Conservation (phyloP, 2,113 vertebrate genomes). For the Hippocampus comes region DNA sequence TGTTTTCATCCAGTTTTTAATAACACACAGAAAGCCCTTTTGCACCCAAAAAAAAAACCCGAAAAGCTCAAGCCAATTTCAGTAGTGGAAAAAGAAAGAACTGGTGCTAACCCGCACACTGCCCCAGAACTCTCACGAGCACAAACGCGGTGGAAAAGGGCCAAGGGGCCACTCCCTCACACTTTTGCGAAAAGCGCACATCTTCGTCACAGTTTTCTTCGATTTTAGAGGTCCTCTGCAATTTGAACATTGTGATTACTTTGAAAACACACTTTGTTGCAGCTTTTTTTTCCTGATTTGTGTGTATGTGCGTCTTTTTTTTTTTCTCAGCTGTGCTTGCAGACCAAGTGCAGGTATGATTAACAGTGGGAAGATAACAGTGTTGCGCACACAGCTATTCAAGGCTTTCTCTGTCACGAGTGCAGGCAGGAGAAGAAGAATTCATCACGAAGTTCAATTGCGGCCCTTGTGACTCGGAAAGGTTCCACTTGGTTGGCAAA, state of each 20-base stretch:
- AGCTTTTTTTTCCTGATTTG: background rate
- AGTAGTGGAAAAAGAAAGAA: too few species aligned
- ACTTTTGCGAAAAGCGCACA: background rate
- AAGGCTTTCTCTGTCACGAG: constrained; percentile 42
- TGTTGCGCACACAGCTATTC: constrained; percentile 20
- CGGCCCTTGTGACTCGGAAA: too few species aligned
- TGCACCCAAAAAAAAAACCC: too few species aligned
- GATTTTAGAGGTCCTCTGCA: background rate
- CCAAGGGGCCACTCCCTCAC: too few species aligned
- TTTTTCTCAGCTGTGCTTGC: constrained; percentile 28
- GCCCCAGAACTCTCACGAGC: too few species aligned
- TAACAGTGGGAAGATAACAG: background rate
- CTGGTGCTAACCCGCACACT: too few species aligned
- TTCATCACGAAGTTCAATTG: constrained; percentile 50
- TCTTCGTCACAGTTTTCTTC: background rate
- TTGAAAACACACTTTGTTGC: background rate
- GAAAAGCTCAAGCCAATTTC: too few species aligned
- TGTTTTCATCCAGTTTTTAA: too few species aligned
- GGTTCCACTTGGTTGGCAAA: too few species aligned
- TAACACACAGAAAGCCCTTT: too few species aligned
- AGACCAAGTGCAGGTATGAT: constrained; percentile 4
- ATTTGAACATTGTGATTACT: background rate
- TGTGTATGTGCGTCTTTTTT: background rate
- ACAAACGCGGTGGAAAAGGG: too few species aligned
- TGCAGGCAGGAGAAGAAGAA: constrained; percentile 28